Evolutionary conservation across 2,888 invertebrate genomes (phyloP), one percentile per base, ranked within the genome.

Genomic region (Drosophila sordidapex): DNA sequence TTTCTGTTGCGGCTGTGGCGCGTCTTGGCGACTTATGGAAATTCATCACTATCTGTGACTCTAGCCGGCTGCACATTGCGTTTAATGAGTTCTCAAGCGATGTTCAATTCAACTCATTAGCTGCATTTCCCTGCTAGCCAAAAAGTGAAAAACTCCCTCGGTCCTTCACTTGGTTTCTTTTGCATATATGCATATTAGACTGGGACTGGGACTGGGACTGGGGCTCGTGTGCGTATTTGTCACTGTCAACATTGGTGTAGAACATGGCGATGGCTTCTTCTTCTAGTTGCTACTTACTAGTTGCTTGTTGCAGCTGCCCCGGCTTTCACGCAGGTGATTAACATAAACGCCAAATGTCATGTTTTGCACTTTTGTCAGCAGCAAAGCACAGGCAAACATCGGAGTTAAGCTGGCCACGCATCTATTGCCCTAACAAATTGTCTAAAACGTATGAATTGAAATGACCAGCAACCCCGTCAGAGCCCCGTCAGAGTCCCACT

Each of bases 251-350:
- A 92, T 91, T 79, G 87, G 90, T 92, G 91, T 91, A 87, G 82
- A 78, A 87, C 90, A 87, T 77, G 74, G 76, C 82, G 53, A 73
- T 57, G 74, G 70, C 71, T 38, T 53, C 67, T 65, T 56, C 33
- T 38, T 33, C 49, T 48, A n/a, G 49, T 49, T 60, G 51, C 60
- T 33, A 49, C 33, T 60, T 36, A 31, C 60, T 33, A 53, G 53
- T 46, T 70, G 36, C 62, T 62, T 38, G 79, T 83, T 85, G 87
- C 91, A 90, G 89, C 88, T 91, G 90, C 83, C 83, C 75, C 79
- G 77, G 90, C 91, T 91, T 91, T 92, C 92, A 91, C 84, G 92
- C 91, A 92, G 92, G 92, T 92, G 92, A 92, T 92, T 92, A 92
- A 91, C 92, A 92, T 92, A 91, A 91, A 91, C 88, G 90, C 90